A percentile compares a stretch with the other conserved stretches of the same genome.
These are phyloP conservation scores for Druceiella hillmani DNA, from an alignment of 2,888 invertebrate genomes.

Conservation along the genomic window DNA sequence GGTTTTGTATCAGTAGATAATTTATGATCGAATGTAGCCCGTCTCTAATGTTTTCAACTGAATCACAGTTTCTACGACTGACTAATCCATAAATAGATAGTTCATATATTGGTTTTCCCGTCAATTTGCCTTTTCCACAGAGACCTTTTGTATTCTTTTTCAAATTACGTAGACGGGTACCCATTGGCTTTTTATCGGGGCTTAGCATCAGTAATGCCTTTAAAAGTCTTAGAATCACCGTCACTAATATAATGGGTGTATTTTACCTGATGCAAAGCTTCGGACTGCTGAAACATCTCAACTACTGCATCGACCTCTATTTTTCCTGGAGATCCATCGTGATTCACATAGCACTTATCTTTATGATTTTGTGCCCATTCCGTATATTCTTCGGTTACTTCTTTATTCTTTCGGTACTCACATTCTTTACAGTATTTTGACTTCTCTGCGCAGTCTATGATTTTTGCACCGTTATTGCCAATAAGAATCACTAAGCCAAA, in stretches of 20 bases:
- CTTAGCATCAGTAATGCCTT: conserved; percentile 13
- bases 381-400: conserved; percentile 9
- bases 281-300: conserved; percentile 21
- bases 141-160: conserved; percentile 4
- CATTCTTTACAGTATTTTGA: conserved; percentile 7
- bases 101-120: conserved; percentile 3
- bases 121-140: conserved; percentile 1
- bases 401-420: conserved; percentile 3
- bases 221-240: conserved; percentile 20
- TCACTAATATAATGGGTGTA: conserved; percentile 19
- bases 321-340: conserved; percentile 22
- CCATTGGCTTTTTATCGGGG: conserved; percentile 12
- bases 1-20: no score
- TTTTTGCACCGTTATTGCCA: conserved; percentile 4
- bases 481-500: conserved; percentile 8
- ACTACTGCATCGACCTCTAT: conserved; percentile 23
- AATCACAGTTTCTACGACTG: conserved; percentile 8
- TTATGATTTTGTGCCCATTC: conserved; percentile 13
- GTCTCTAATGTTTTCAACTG: conserved; percentile 8
- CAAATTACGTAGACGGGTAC: conserved; percentile 2
- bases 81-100: conserved; percentile 7
- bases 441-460: conserved; percentile 4
- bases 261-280: conserved; percentile 15
- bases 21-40: no score
- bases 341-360: conserved; percentile 18